Base-by-base conservation (phyloP, 2,888 invertebrate species). In the Dryococelus australis region DNA sequence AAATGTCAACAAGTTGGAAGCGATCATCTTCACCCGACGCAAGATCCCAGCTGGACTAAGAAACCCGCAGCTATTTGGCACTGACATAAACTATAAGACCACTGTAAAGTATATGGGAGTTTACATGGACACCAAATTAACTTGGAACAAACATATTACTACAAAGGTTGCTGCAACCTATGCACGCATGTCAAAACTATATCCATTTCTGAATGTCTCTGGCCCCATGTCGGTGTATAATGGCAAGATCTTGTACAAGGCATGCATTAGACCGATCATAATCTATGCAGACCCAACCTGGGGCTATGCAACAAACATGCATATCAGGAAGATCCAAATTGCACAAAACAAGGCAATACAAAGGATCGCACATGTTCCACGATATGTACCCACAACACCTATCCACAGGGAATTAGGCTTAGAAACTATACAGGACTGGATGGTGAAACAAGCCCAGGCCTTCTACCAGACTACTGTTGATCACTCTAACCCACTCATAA, bases 61-160 rank as follows among this genome's bases (percentile, higher is more conserved):
- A 35, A 16, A 16, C 3, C 27, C 26, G 24, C 27, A 27, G n/a
- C 43, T 28, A 16, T 85, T 43, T 2, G 35, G 27, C 10, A 28
- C 43, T 9, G 8, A 9, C 12, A 28, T 80, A 10, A 0, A 1
- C 27, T 86, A 26, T 26, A 27, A 20, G 43, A 26, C 12, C 79
- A n/a, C 2, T 3, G 85, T 20, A 24, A 87, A 26, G 5, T 87
- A 85, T 16, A 80, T 87, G 0, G 85, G 85, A 10, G 83, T 87
- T 8, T 85, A 28, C 28, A 47, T 85, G 24, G 87, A 87, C 24
- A 26, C 47, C 13, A 78, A 79, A 4, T 80, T 85, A 5, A 87
- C 28, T 24, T 87, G 85, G 86, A 26, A 20, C 13, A n/a, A 24
- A 24, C 87, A 86, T 51, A 65, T 8, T 2, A 43, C 27, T 3